Base-by-base conservation (phyloP, 2,797 vertebrate genomes). In the Mionectes olivaceus region DNA sequence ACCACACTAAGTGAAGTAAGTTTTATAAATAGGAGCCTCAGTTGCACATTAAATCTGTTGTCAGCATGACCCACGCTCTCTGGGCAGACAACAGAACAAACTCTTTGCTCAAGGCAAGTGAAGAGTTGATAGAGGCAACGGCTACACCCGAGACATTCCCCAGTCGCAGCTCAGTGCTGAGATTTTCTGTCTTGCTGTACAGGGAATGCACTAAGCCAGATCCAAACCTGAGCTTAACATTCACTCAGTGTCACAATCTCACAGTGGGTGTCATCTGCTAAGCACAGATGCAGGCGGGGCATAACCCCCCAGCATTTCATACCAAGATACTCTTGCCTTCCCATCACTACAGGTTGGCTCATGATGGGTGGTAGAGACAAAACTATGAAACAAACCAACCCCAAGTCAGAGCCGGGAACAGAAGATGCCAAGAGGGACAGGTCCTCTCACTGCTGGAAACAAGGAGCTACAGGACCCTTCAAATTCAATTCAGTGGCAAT, bases 121-220 rank as follows among this genome's bases (percentile, higher is more conserved):
- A 81, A 74, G 32, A 46, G 57, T 33, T 69, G 43, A 64, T 1
- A 25, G 39, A 85, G 35, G 25, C 14, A 4, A 37, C 2, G 14
- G 37, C 25, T 57, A 22, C 30, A 87, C 22, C 56, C 5, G 24
- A 70, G 37, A 43, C 4, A 7, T 64, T 88, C 55, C 76, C 14
- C 17, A 69, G 55, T n/a, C 1, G 0, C 50, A 83, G 55, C 39
- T 49, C 11, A 76, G 39, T 0, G 0, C 33, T 59, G 65, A 49
- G 12, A 55, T 83, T 46, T 68, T 41, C 41, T 46, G 19, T 82
- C 63, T 52, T 75, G 43, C 60, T 21, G 33, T 27, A 33, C 69
- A 86, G 49, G 49, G 56, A 92, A 89, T 3, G 2, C 24, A 39
- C 32, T 11, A 71, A 47, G 14, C 52, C 10, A 9, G 52, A 79